Percentiles rank a stretch among this genome's conserved stretches.
phyloP scores from a whole-genome alignment of 2,113 vertebrate species.

The Morone chrysops region DNA sequence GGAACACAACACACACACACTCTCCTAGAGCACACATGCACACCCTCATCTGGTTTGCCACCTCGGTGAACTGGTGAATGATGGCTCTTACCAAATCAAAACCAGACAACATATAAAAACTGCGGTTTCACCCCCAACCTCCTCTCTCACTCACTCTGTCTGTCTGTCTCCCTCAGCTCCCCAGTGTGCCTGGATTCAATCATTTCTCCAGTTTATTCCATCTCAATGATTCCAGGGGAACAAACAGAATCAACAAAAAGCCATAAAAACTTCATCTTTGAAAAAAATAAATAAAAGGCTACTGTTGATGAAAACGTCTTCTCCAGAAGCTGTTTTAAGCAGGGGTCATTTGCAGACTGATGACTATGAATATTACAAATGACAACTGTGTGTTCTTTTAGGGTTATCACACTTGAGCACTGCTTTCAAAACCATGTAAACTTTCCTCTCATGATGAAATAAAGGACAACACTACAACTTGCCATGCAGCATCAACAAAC shows the following conservation, averaged over 20 bases:
- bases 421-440: conserved; percentile 9
- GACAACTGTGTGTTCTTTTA: conserved; percentile 10
- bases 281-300: conserved; percentile 50
- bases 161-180: conserved; percentile 65
- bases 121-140: conserved; percentile 73
- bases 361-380: conserved; percentile 15
- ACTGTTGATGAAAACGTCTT: conserved; percentile 31
- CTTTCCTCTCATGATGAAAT: background rate
- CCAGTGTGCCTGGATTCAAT: conserved; percentile 75
- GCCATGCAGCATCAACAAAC: conserved; percentile 14
- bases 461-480: background rate
- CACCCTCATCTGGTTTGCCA: conserved; percentile 76
- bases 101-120: conserved; percentile 82
- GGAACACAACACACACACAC: conserved; percentile 33
- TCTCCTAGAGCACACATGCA: conserved; percentile 27
- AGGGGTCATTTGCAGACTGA: conserved; percentile 15
- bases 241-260: conserved; percentile 61
- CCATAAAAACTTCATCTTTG: conserved; percentile 50
- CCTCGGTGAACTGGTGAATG: conserved; percentile 80
- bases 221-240: conserved; percentile 58
- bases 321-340: conserved; percentile 30
- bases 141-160: conserved; percentile 31
- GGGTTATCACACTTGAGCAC: conserved; percentile 1
- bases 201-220: conserved; percentile 69
- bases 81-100: conserved; percentile 81